Evolutionary conservation across 2,797 vertebrate genomes (phyloP), one percentile per base, ranked within the genome.

Genomic region (Poecilia gillii): DNA sequence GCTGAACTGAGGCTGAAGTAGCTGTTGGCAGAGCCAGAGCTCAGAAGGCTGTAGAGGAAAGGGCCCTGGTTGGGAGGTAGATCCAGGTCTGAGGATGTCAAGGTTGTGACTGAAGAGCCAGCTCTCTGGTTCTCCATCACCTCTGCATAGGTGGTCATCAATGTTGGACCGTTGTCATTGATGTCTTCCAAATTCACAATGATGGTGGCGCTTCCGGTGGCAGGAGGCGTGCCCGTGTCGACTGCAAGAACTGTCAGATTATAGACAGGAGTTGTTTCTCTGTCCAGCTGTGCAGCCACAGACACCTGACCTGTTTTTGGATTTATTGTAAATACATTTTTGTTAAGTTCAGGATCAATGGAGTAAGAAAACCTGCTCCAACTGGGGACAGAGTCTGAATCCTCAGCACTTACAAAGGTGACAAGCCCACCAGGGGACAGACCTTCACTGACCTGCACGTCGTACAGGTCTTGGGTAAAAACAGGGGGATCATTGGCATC

Each of bases 281-380:
- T 94, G 87, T 99, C 99, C 51, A 99, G 90, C 83, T 97, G 97
- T 41, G 97, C 96, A 1, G 97, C 96, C 3, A 99, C 97, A 0
- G 97, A 98, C 89, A 99, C 96, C 90, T 99, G 98, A 23, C 99
- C 99, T 0, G 97, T 98, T 92, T 98, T 98, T 0, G 98, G 95
- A 76, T 99, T 97, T 85, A 99, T 97, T 39, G 96, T 97, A 84
- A 99, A 99, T 81, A 97, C 95, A 1, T 94, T 95, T 31, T 96
- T 97, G 85, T 97, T 92, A 1, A 97, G 96, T 73, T 97, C 96
- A 33, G 96, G 91, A 57, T 96, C 95, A 5, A 99, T 96, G 75
- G 96, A 97, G 91, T 99, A 99, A 7, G 97, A 98, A 89, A 99
- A 99, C 74, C 98, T 94, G 94, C 97, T 99, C 99, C 98, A 99